A percentile compares a stretch with the other conserved stretches of the same genome.
Conservation (phyloP, 2,888 invertebrate genomes). For the Noctua pronuba region DNA sequence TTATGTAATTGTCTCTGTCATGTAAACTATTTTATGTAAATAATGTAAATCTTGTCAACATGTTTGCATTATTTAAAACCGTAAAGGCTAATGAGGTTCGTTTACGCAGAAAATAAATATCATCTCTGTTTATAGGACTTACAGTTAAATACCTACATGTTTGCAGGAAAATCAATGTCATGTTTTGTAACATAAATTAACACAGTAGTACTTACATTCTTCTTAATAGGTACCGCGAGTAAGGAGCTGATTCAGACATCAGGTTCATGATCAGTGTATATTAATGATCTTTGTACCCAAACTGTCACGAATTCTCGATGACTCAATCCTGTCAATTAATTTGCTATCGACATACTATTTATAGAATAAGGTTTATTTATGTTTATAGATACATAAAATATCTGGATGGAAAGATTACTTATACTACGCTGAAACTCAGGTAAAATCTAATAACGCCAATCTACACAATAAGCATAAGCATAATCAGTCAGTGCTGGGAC, state of each 20-base stretch:
- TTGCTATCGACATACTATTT: background rate
- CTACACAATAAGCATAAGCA: too few species aligned
- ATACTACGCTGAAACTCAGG: background rate
- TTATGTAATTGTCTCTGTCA: constrained; percentile 17
- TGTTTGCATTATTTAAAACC: constrained; percentile 26
- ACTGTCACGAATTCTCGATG: background rate
- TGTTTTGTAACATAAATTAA: background rate
- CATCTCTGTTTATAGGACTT: constrained; percentile 12
- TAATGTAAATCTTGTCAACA: constrained; percentile 28
- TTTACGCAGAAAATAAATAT: constrained; percentile 26
- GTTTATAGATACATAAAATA: background rate
- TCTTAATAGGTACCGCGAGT: background rate
- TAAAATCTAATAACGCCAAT: too few species aligned
- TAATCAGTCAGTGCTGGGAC: too few species aligned
- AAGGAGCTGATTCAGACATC: background rate
- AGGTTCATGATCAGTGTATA: background rate
- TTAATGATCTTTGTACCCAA: constrained; percentile 2
- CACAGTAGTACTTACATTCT: background rate
- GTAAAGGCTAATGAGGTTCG: constrained; percentile 13
- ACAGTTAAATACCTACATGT: too few species aligned
- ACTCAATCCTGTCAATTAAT: background rate
- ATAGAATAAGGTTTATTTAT: background rate
- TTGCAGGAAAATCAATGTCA: constrained; percentile 18
- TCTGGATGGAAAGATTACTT: background rate
- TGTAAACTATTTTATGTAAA: constrained; percentile 10